These are phyloP conservation scores for Chironomus riparius DNA, from an alignment of 2,888 invertebrate genomes.

Conservation along the genomic window DNA sequence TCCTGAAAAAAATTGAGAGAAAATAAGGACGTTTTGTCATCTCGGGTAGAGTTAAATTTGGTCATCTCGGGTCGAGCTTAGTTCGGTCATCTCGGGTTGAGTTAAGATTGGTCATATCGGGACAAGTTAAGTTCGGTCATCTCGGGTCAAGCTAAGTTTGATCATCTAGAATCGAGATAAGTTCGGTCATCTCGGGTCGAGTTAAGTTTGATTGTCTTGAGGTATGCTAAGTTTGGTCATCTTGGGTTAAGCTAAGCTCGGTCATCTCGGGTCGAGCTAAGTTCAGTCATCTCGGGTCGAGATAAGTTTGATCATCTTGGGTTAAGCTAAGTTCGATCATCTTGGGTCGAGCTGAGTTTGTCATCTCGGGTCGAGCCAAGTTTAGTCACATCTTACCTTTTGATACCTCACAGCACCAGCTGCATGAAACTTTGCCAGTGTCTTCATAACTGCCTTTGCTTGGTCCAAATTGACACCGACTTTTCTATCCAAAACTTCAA, in stretches of 20 bases:
- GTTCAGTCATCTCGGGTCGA: too few relatives aligned
- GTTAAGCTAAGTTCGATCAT: too few relatives aligned
- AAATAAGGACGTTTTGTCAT: too few relatives aligned
- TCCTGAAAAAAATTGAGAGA: too few relatives aligned
- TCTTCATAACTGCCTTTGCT: conserved; percentile 7
- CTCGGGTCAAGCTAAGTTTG: not conserved
- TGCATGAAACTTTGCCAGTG: conserved; percentile 24
- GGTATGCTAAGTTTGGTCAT: too few relatives aligned
- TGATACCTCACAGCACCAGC: conserved; percentile 1
- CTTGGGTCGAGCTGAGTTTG: too few relatives aligned
- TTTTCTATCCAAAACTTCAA: conserved; percentile 12
- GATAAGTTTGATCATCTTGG: too few relatives aligned
- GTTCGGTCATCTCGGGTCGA: not conserved
- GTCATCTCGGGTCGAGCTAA: too few relatives aligned
- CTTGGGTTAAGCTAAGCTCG: too few relatives aligned
- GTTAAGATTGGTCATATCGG: not conserved
- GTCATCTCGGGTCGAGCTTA: not conserved
- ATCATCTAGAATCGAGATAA: not conserved
- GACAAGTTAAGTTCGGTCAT: not conserved
- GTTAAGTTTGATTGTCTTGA: not conserved
- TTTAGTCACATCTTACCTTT: not conserved
- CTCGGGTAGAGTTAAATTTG: too few relatives aligned
- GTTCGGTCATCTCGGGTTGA: too few relatives aligned
- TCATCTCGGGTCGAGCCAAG: too few relatives aligned
- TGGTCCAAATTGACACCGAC: conserved; percentile 3